Evolutionary conservation across 2,113 vertebrate species (phyloP).

Genomic region (Nanorana parkeri): DNA sequence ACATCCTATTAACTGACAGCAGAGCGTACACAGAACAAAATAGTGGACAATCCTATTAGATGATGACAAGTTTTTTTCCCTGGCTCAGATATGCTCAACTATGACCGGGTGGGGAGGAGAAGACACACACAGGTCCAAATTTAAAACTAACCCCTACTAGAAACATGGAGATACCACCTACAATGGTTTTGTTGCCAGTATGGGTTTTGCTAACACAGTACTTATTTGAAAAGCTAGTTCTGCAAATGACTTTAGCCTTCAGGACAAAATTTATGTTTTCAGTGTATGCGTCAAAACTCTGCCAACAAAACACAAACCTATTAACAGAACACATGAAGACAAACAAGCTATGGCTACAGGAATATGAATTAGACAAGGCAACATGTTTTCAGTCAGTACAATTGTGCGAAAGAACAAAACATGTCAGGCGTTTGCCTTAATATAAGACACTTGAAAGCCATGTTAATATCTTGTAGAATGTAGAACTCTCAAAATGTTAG

Average conservation of each 20-base stretch:
- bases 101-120: too few relatives aligned
- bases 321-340: background rate
- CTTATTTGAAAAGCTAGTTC: background rate
- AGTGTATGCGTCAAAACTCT: background rate
- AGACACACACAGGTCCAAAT: too few relatives aligned
- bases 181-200: too few relatives aligned
- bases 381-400: constrained; percentile 2
- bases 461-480: constrained; percentile 1
- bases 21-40: too few relatives aligned
- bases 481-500: background rate
- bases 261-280: background rate
- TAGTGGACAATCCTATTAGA: too few relatives aligned
- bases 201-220: too few relatives aligned
- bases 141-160: too few relatives aligned
- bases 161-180: too few relatives aligned
- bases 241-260: background rate
- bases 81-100: too few relatives aligned
- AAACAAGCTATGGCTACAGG: background rate
- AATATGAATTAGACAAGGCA: constrained; percentile 12
- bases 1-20: too few relatives aligned
- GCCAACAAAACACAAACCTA: background rate
- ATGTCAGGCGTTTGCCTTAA: constrained; percentile 23
- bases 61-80: too few relatives aligned
- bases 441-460: constrained; percentile 40
- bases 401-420: background rate